These are phyloP conservation scores for Latrodectus hesperus DNA, from an alignment of 2,888 invertebrate species.

Conservation along the genomic window DNA sequence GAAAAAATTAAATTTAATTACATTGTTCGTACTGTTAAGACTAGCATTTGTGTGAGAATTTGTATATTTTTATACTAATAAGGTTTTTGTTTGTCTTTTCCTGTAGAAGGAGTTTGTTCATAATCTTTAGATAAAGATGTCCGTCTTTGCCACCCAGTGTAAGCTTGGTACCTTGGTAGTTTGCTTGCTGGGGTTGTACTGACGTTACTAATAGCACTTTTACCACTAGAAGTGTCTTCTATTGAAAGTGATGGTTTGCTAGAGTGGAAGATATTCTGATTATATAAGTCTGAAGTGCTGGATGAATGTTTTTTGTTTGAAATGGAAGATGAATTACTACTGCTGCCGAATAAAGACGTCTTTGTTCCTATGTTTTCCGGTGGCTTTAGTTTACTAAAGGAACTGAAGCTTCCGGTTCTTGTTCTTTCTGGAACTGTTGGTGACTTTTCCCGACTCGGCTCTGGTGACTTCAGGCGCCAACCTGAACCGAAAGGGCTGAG, in stretches of 20 bases:
- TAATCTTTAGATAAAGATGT: constrained; percentile 48
- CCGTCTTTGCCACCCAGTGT: constrained; percentile 34
- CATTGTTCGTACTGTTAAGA: too few relatives aligned
- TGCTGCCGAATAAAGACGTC: constrained; percentile 11
- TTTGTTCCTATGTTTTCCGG: constrained; percentile 24
- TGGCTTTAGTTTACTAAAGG: constrained; percentile 43
- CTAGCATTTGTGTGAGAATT: too few relatives aligned
- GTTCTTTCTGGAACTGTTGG: constrained; percentile 8
- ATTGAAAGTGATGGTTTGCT: constrained; percentile 30
- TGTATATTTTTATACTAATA: neutral
- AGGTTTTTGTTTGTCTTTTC: constrained; percentile 24
- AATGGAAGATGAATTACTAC: neutral
- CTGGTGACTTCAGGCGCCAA: constrained; percentile 33
- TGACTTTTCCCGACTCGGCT: neutral
- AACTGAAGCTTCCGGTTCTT: constrained; percentile 53
- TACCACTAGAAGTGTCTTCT: constrained; percentile 36
- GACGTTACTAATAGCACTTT: constrained; percentile 48
- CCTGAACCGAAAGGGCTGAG: constrained; percentile 33
- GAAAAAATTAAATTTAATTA: too few relatives aligned
- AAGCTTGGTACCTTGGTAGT: constrained; percentile 54
- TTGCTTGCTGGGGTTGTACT: constrained; percentile 25
- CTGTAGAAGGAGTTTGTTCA: constrained; percentile 35
- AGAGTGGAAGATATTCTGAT: constrained; percentile 11
- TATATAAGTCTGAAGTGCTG: constrained; percentile 58
- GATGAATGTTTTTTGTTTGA: constrained; percentile 55